These are phyloP conservation scores for Onchidella celtica DNA, from an alignment of 2,888 invertebrate species.

Conservation along the genomic window DNA sequence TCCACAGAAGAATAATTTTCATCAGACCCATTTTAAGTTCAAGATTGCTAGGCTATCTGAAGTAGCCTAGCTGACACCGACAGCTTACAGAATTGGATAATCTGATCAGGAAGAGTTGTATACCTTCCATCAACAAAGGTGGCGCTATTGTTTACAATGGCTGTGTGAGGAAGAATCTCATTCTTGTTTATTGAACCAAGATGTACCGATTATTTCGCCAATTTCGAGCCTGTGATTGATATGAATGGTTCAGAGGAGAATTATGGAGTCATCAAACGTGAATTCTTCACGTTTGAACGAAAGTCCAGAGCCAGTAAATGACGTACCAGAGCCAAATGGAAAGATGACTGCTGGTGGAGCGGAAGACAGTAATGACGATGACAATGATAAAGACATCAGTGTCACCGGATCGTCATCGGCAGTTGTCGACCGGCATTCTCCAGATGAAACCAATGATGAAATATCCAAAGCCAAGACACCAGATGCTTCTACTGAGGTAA, in stretches of 20 bases:
- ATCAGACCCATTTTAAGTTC: too few species aligned
- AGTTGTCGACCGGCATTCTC: not conserved
- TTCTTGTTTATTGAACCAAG: slow-evolving; percentile 38
- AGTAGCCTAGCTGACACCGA: too few species aligned
- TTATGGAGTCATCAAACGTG: slow-evolving; percentile 37
- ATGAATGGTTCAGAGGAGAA: slow-evolving; percentile 20
- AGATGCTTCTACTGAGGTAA: too few species aligned
- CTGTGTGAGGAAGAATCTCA: slow-evolving; percentile 45
- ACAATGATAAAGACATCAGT: not conserved
- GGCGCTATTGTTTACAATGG: slow-evolving; percentile 49
- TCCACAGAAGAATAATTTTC: too few species aligned
- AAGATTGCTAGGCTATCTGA: too few species aligned
- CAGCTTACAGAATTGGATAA: not conserved
- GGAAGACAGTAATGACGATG: slow-evolving; percentile 1
- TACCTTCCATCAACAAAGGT: slow-evolving; percentile 43
- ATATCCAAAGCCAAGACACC: not conserved
- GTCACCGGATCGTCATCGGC: too few species aligned
- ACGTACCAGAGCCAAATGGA: not conserved
- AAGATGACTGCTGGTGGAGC: not conserved
- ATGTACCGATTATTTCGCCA: slow-evolving; percentile 28
- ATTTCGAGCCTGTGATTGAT: slow-evolving; percentile 43
- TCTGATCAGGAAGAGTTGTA: slow-evolving; percentile 38
- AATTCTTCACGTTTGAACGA: slow-evolving; percentile 40
- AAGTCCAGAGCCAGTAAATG: not conserved
- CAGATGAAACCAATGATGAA: not conserved